A percentile compares a stretch with the other conserved stretches of the same genome.
Conservation (phyloP, 1,140 invertebrate species). For the Cydia pomonella region DNA sequence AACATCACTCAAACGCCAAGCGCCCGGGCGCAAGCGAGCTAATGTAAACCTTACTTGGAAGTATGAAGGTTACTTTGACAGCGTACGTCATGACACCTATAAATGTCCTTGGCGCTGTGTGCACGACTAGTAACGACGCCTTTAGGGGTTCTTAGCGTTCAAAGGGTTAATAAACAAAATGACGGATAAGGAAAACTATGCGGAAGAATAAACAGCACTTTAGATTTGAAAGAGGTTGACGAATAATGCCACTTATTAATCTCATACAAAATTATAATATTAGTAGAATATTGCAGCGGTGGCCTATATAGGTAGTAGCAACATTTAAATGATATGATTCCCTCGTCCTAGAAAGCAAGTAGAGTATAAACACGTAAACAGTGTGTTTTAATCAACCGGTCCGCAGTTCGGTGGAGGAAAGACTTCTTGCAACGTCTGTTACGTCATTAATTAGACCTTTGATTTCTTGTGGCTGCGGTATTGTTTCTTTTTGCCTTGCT, state of each 20-base stretch:
- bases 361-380: slow-evolving; percentile 29
- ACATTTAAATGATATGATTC: slow-evolving; percentile 5
- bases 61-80: no score
- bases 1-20: no score
- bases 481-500: slow-evolving; percentile 5
- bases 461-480: neutral
- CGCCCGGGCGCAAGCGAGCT: no score
- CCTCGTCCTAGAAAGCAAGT: slow-evolving; percentile 16
- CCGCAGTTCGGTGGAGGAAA: neutral
- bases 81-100: no score
- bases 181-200: neutral
- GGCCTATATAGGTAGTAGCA: neutral
- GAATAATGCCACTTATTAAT: neutral
- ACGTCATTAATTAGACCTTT: slow-evolving; percentile 29
- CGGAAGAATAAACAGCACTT: neutral
- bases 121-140: no score
- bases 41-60: no score
- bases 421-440: slow-evolving; percentile 10
- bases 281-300: neutral
- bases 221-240: neutral
- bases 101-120: no score
- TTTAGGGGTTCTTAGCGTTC: no score
- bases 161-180: no score
- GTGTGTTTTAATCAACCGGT: slow-evolving; percentile 17
- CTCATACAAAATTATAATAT: no score